Base-by-base conservation (phyloP, 1,140 invertebrate species). In the Pseudomyrmex concolor region DNA sequence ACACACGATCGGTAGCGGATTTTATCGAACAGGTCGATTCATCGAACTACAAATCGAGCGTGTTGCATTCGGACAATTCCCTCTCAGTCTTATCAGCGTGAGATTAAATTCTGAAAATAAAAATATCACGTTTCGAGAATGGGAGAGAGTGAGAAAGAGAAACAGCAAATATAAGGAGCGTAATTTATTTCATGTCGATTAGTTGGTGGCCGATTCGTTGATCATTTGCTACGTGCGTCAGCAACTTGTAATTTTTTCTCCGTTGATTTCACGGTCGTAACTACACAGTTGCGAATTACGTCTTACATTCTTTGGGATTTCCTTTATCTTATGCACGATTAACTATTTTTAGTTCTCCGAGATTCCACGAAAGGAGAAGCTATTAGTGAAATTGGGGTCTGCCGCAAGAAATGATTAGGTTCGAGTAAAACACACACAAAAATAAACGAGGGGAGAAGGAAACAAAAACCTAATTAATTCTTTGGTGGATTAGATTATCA, bases 211-310 rank as follows among this genome's bases (percentile, higher is more conserved):
- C 10, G 68, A 70, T 70, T 68, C 64, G 64, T 66, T 34, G 19
- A 22, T 74, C 51, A 78, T 68, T 78, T 68, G 51, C 55, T 48
- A 34, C 45, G 48, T 48, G 66, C 66, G 76, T 71, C 76, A 80
- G 76, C 76, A 50, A 59, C 17, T 45, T 55, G 22, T 10, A 22
- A 54, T 70, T 50, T 71, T 59, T 60, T 50, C 43, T 19, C 70
- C 5, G 59, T 48, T 0, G 25, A 59, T 71, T 71, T 80, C 66
- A 71, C 76, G 76, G 54, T 45, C 66, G 51, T 50, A 60, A 59
- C 54, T 48, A 25, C 64, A 17, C 63, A 48, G 25, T 57, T 34
- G 45, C 13, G 48, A 12, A 19, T 45, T n/a, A 15, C 64, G 15
- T 78, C 51, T 68, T 15, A 25, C 13, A 15, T 48, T 80, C n/a